Evolutionary conservation across 2,797 vertebrate species (phyloP), one percentile per base, ranked within the genome.

Genomic region (Holocentrus rufus): DNA sequence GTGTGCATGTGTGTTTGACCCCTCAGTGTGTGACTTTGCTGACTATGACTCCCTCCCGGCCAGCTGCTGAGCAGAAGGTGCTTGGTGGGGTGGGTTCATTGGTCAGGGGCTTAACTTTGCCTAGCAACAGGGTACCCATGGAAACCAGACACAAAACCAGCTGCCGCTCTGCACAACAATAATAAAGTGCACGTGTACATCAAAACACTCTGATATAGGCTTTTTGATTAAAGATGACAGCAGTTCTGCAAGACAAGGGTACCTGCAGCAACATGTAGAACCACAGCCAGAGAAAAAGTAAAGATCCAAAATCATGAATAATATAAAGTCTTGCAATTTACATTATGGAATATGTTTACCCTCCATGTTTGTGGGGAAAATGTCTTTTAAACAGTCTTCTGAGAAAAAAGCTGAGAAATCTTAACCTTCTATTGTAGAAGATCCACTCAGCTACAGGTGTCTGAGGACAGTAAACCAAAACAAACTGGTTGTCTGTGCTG

Each of bases 101-200:
- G 93, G 93, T 92, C 88, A 91, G 85, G 80, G 88, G 90, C 87
- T 92, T 93, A 91, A 87, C 83, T 93, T 93, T 93, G 92, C 94
- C 93, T 94, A 92, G 94, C 92, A 94, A 94, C 94, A 92, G 82
- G 75, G 90, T 91, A 87, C 85, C 88, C 89, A 91, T 90, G 85
- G 87, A 91, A 92, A 92, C 88, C 87, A 93, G 91, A 92, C 86
- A 92, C 89, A 92, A 90, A 91, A 90, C 84, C 88, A 89, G 87
- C 87, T 83, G 85, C 84, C 56, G 50, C 63, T 42, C 49, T n/a
- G 15, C 72, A 85, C 81, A 86, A 87, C 78, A 90, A 89, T 88
- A 88, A 87, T 80, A 90, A 87, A 81, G 70, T 44, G 7, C 86
- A 88, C 64, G 58, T 88, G 83, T 60, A 74, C 72, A 49, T 70